A percentile compares a stretch with the other conserved stretches of the same genome.
phyloP scores from a whole-genome alignment of 2,797 vertebrate genomes.

The Threskiornis aethiopicus region DNA sequence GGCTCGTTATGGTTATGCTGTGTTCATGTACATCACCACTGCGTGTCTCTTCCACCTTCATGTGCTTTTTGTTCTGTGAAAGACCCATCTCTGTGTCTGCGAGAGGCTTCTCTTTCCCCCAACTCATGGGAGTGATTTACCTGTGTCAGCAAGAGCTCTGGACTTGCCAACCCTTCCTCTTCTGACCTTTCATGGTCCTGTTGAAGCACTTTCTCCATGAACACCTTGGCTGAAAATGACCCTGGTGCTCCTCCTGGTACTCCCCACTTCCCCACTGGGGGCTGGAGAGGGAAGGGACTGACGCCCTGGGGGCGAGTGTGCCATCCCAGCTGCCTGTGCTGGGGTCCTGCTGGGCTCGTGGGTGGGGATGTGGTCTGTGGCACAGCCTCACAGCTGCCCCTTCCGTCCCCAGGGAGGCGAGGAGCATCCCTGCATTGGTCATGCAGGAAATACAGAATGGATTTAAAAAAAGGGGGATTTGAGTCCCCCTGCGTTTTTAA shows the following conservation, averaged over 20 bases:
- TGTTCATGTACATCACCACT: neutral
- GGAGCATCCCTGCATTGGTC: neutral
- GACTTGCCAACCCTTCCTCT: no score
- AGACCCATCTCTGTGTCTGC: neutral
- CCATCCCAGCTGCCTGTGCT: no score
- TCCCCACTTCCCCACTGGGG: accelerated
- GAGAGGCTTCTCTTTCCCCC: neutral
- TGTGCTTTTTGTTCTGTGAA: neutral
- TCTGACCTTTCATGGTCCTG: neutral
- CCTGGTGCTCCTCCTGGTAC: neutral
- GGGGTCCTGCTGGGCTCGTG: neutral
- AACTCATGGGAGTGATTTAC: accelerated
- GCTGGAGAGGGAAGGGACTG: neutral
- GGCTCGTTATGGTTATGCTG: accelerated
- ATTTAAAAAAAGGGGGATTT: no score
- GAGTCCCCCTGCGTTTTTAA: neutral
- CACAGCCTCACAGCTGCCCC: neutral
- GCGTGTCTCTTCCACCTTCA: accelerated
- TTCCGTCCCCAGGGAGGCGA: no score
- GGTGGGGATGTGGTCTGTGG: neutral
- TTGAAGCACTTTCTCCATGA: neutral
- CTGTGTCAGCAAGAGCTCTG: neutral
- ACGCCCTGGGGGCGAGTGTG: no score
- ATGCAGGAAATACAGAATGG: neutral
- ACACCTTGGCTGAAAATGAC: neutral